Percentiles rank a stretch among this genome's conserved stretches.
These are phyloP conservation scores for Megastigmus dorsalis DNA, from an alignment of 2,888 invertebrate species.

Conservation along the genomic window DNA sequence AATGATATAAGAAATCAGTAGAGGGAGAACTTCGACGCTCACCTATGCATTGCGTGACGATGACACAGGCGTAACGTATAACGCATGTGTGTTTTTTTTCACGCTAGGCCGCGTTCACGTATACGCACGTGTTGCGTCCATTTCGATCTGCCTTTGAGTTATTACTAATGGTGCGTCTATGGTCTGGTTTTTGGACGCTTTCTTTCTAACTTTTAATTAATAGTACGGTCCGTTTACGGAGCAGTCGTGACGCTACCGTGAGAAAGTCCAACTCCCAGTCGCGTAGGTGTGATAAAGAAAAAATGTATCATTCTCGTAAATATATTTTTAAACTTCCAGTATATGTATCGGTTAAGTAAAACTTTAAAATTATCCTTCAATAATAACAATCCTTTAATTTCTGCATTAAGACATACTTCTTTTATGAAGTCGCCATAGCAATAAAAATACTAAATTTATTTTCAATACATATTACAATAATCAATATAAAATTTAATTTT, in stretches of 20 bases:
- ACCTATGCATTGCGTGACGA: slow-evolving; percentile 26
- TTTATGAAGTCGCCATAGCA: too few species aligned
- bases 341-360: background rate
- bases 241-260: slow-evolving; percentile 16
- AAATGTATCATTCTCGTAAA: too few species aligned
- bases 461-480: too few species aligned
- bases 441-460: background rate
- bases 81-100: slow-evolving; percentile 5
- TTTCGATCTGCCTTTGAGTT: slow-evolving; percentile 51
- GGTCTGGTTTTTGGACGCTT: slow-evolving; percentile 5
- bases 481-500: too few species aligned
- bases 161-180: slow-evolving; percentile 21
- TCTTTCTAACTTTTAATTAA: slow-evolving; percentile 46
- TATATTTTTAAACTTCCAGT: too few species aligned
- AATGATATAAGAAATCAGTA: too few species aligned
- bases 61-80: background rate
- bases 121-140: slow-evolving; percentile 61
- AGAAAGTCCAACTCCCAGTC: slow-evolving; percentile 29
- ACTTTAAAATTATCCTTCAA: background rate
- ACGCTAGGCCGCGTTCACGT: background rate
- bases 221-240: slow-evolving; percentile 8
- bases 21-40: background rate
- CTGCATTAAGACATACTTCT: background rate
- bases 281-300: background rate
- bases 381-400: background rate